Conservation (phyloP, 2,888 invertebrate species). For the Nemurella pictetii region DNA sequence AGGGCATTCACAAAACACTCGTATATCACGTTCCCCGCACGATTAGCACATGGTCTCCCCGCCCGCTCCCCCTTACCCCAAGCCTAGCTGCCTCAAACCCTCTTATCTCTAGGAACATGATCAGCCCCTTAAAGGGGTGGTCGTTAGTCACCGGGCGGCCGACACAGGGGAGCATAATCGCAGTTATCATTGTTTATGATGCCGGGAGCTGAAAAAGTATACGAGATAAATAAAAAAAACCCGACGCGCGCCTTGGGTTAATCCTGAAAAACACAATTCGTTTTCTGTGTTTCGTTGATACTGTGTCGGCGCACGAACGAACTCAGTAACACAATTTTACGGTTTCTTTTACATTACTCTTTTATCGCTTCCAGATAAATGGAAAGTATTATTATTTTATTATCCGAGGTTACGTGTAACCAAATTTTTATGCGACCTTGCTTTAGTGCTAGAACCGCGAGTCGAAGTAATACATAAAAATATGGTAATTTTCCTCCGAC, state of each 20-base stretch:
- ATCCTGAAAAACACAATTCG: not conserved
- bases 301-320: not conserved
- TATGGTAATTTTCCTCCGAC: not conserved
- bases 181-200: not conserved
- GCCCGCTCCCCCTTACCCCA: not conserved
- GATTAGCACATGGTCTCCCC: not conserved
- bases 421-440: not conserved
- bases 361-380: not conserved
- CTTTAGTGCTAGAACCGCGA: not conserved
- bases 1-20: not conserved
- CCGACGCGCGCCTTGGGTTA: not conserved
- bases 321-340: not conserved
- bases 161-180: not conserved
- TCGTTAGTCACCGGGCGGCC: not conserved
- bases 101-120: not conserved
- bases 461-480: not conserved
- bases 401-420: not conserved
- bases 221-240: not conserved
- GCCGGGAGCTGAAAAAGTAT: not conserved
- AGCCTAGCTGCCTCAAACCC: not conserved
- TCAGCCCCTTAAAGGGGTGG: not conserved
- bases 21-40: not conserved
- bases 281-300: not conserved
- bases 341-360: not conserved
- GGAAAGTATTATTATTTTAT: not conserved